Evolutionary conservation across 2,113 vertebrate genomes (phyloP), one percentile per base, ranked within the genome.

Genomic region (Myrmecophaga tridactyla): DNA sequence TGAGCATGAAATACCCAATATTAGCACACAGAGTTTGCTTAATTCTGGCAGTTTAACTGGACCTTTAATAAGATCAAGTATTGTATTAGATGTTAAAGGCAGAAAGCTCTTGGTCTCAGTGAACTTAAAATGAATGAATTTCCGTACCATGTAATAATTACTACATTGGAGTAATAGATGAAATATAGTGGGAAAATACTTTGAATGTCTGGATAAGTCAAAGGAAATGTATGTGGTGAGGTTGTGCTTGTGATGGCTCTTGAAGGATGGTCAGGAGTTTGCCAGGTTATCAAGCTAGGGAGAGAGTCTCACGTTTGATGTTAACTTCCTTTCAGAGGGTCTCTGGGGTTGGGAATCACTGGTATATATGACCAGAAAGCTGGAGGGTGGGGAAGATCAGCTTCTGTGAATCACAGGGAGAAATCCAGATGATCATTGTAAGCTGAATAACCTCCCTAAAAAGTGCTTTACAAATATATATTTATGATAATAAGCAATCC

Each of bases 21-120:
- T 51, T 77, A 69, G 23, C 76, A 76, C 21, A 43, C 31, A 77
- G 21, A 83, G 65, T 92, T 78, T 84, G 23, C 72, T 41, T 92
- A 91, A 83, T 94, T 87, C 36, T 86, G 67, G 51, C 48, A 91
- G 76, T 39, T 94, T 83, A 87, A 63, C 36, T 76, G 67, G 43
- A 83, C 13, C 36, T 87, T 93, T 76, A 86, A 62, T 91, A 82
- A 83, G 4, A 43, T 82, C 31, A 87, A 13, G 11, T 87, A 53
- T 56, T 93, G 12, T 85, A 21, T 86, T 87, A 94, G 60, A 46
- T 91, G 23, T 25, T 62, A 70, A 87, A 82, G 48, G 70, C 63
- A 76, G 20, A 84, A 88, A 78, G 63, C 43, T 88, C 25, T 94
- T 92, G 12, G 36, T 94, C 21, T 84, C 77, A 91, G 83, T 14